Evolutionary conservation across 2,113 vertebrate species (phyloP), one percentile per base, ranked within the genome.

Genomic region (Callocephalon fimbriatum): DNA sequence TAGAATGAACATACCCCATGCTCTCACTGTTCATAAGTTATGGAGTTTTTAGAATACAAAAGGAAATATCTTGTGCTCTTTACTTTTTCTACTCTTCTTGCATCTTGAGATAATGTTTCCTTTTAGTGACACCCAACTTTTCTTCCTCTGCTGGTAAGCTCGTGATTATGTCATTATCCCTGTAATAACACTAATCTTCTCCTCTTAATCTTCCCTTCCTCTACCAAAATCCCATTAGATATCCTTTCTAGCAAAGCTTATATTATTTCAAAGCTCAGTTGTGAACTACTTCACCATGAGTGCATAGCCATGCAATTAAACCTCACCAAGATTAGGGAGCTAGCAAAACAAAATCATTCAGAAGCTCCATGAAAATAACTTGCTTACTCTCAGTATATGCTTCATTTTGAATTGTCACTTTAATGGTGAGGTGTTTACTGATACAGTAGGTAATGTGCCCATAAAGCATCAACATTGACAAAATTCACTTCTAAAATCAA

Each of bases 121-220:
- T 93, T 70, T 78, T 53, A 91, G 65, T 56, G 80, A 81, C 53
- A 95, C 18, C n/a, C 37, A 87, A 40, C 80, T 75, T 70, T 75
- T 79, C 84, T 82, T 78, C 56, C 76, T 82, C 37, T 51, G 70
- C 73, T 84, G 22, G 63, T 92, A 93, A 95, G 7, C 29, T 80
- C 13, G 53, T 92, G 91, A 92, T 94, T 94, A 86, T 76, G 73
- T 65, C 86, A 85, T 91, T 95, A 95, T 91, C 88, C 61, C 48
- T 81, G 79, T 84, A 96, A 67, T 93, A 96, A 88, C 65, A 86
- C 50, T 81, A 91, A 93, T 95, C 86, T 86, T 73, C 90, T 93
- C 51, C 19, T 76, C 68, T 47, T 88, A 91, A 93, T 91, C 86
- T 87, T 54, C 50, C 94, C 68, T 83, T 90, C 47, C 51, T 77